Evolutionary conservation across 2,888 invertebrate species (phyloP), one percentile per base, ranked within the genome.

Genomic region (Eristalis intricaria): DNA sequence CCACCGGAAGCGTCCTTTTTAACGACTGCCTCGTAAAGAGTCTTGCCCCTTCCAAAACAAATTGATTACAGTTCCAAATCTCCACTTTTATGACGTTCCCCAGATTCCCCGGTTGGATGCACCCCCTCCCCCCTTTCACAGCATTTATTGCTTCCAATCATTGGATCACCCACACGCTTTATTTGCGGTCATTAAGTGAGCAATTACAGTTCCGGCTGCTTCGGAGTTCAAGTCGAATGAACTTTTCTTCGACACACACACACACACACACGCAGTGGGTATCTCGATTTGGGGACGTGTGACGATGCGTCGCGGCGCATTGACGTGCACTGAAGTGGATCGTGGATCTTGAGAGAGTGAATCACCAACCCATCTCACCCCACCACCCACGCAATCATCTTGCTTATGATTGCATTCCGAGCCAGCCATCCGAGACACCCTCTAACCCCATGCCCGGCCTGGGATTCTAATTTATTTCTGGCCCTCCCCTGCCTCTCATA

Each of bases 341-440:
- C 69, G 66, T 50, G 60, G 66, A 66, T 68, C n/a, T 43, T 29
- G 15, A 15, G 29, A 4, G 61, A 60, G 32, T 7, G 23, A 26
- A 60, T 69, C 64, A 65, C 40, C 43, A 80, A 66, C 81, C 76
- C 66, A 81, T 68, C 1, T 58, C 29, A 63, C 69, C 23, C 5
- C 75, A 32, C 69, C 29, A 70, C 69, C 74, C 69, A 75, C 60
- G 32, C 66, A 87, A 87, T 87, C 69, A 84, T 82, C 61, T 66
- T 63, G 77, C 78, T 86, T 82, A 86, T 86, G 85, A 86, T 86
- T 82, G 86, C 83, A 78, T 78, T 86, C 78, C 74, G 69, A 70
- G 43, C 66, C 69, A 76, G 61, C 61, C 23, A 66, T 64, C 29
- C 74, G 15, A 40, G 29, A 35, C 68, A 38, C 63, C 78, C 64